Base-by-base conservation (phyloP, 2,888 invertebrate genomes). In the Drosophila barbarae region DNA sequence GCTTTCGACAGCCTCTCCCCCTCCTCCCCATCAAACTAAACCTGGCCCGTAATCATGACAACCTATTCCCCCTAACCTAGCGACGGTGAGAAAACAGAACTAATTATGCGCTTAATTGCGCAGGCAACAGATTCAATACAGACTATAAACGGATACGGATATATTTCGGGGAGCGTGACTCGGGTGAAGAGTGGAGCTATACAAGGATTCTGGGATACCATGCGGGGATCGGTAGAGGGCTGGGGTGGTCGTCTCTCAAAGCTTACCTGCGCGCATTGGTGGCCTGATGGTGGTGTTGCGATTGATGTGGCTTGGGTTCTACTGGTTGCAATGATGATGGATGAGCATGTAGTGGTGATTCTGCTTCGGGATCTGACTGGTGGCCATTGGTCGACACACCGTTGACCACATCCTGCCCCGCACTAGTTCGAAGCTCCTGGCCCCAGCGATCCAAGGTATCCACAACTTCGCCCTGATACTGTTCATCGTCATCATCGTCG, bases 261-360 rank as follows among this genome's bases (percentile, higher is more conserved):
- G 78, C 87, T 87, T 87, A 87, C 87, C 87, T 87, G 69, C 84
- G 84, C 51, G 88, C 79, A 74, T 81, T 84, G 55, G 77, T 84
- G 67, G 86, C 74, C 69, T 84, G 77, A 26, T 66, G 61, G 10
- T 69, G 52, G 3, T 32, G 32, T 28, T 54, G 47, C 52, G 46
- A 60, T 7, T 68, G 51, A 38, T 56, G 50, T 51, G 54, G 65
- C 63, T 72, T 67, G 60, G 58, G 66, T 59, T 77, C 76, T 63
- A 69, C 72, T 49, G 63, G 36, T 28, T 59, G 50, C 63, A 60
- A 60, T 69, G 68, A 54, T 52, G 64, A 67, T 50, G 58, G 34
- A 41, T 52, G 69, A 23, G 50, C 44, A 46, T 52, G 53, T 32
- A 50, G 39, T 38, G 69, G 39, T 38, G 69, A 34, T 15, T 52